These are phyloP conservation scores for Idaea biselata DNA, from an alignment of 2,888 invertebrate genomes.

Conservation along the genomic window DNA sequence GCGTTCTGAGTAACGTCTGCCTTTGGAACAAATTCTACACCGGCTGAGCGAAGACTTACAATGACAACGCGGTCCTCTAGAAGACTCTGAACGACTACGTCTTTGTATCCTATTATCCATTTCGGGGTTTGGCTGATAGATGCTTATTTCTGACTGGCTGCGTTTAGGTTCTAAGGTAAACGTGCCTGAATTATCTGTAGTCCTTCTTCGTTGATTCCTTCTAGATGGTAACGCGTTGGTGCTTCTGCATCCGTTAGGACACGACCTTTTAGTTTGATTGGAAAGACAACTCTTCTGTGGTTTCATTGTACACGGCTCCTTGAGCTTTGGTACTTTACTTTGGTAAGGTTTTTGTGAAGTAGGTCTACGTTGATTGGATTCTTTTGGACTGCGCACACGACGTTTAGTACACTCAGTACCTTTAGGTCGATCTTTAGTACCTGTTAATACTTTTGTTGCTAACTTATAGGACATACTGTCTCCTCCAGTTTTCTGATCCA, in stretches of 20 bases:
- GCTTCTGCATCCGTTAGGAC: not conserved
- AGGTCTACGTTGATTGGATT: not conserved
- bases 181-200: not conserved
- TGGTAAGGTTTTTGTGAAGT: not conserved
- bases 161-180: not conserved
- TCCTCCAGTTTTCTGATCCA: not conserved
- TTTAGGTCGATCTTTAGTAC: not conserved
- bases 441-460: not conserved
- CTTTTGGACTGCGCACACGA: not conserved
- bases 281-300: not conserved
- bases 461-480: not conserved
- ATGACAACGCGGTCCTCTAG: not conserved
- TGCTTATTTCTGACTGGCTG: not conserved
- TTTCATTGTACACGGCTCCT: not conserved
- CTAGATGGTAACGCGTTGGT: not conserved
- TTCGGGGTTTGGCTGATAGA: not conserved
- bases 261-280: too few species aligned
- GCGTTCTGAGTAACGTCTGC: not conserved
- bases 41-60: not conserved
- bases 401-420: not conserved
- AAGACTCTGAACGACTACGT: not conserved
- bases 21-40: not conserved
- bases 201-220: not conserved
- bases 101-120: not conserved
- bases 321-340: not conserved